Evolutionary conservation across 2,113 vertebrate species (phyloP).

Genomic region (Crotalus horridus): DNA sequence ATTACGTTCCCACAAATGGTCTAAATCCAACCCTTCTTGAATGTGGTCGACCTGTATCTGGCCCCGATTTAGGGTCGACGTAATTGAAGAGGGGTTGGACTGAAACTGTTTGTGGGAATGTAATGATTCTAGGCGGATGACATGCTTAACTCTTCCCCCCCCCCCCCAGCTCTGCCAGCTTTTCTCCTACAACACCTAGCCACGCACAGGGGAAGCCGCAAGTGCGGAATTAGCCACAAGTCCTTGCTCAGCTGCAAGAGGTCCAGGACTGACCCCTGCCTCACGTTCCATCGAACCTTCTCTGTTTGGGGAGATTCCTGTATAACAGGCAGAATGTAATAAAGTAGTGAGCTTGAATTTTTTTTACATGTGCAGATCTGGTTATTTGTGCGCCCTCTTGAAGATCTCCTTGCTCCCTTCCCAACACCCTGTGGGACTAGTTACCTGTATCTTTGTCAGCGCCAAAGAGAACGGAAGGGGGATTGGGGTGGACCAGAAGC

Average conservation of each 20-base stretch:
- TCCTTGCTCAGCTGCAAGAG: background rate
- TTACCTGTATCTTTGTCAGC: slow-evolving; percentile 92
- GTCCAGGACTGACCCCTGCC: background rate
- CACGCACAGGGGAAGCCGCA: background rate
- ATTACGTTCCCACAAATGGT: background rate
- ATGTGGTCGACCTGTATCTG: background rate
- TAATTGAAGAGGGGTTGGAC: background rate
- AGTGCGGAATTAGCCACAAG: background rate
- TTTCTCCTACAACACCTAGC: background rate
- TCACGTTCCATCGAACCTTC: background rate
- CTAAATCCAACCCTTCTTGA: background rate
- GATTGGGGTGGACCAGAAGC: slow-evolving; percentile 93
- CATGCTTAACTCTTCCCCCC: background rate
- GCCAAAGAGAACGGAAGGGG: slow-evolving; percentile 86
- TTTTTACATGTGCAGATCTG: background rate
- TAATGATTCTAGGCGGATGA: background rate
- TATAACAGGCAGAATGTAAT: background rate
- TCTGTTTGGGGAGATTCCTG: background rate
- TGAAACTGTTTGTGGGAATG: background rate
- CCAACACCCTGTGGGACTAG: background rate
- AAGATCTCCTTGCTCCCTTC: background rate
- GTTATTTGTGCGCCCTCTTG: background rate
- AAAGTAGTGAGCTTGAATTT: background rate
- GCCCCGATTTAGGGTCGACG: background rate
- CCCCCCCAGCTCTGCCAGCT: background rate